Conservation (phyloP, 1,140 invertebrate species). For the Diuraphis noxia region DNA sequence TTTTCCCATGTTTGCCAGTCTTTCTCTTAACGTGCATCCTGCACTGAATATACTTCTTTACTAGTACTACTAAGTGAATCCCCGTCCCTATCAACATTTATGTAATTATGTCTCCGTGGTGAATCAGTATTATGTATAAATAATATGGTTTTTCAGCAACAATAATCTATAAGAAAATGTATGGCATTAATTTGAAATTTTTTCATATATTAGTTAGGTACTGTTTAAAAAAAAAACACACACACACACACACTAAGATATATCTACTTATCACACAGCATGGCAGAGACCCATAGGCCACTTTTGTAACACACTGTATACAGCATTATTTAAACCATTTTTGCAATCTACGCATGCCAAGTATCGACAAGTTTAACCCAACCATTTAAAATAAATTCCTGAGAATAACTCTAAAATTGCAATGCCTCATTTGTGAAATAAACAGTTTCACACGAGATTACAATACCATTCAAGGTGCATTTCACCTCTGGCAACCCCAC, state of each 20-base stretch:
- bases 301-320: neutral
- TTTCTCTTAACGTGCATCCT: too few relatives aligned
- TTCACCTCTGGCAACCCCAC: too few relatives aligned
- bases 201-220: neutral
- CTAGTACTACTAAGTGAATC: too few relatives aligned
- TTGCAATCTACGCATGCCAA: neutral
- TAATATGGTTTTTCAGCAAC: too few relatives aligned
- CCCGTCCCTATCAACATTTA: too few relatives aligned
- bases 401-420: neutral
- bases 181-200: neutral
- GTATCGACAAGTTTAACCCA: neutral
- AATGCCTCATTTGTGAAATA: too few relatives aligned
- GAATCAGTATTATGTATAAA: neutral
- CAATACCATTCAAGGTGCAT: too few relatives aligned
- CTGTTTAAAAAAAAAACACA: neutral
- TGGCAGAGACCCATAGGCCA: rapidly evolving
- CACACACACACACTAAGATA: neutral
- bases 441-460: neutral
- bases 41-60: too few relatives aligned
- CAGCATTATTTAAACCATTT: too few relatives aligned
- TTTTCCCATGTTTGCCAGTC: too few relatives aligned
- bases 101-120: too few relatives aligned
- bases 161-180: too few relatives aligned
- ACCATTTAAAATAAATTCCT: neutral
- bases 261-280: neutral